A percentile compares a stretch with the other conserved stretches of the same genome.
Conservation (phyloP, 2,113 vertebrate species). For the Heteronetta atricapilla region DNA sequence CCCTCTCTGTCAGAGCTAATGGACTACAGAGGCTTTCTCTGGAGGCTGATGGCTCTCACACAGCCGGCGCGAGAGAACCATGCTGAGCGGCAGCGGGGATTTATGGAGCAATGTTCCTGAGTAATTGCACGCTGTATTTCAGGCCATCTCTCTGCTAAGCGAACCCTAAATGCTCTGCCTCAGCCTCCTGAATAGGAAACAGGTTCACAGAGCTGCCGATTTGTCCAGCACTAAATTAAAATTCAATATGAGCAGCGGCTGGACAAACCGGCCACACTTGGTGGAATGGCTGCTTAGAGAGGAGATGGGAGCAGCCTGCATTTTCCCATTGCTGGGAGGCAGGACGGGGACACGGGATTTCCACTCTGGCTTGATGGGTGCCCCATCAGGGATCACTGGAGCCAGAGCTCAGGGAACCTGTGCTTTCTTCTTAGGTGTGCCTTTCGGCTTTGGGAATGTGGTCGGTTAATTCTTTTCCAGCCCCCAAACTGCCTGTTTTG, state of each 20-base stretch:
- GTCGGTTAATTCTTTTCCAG: not conserved
- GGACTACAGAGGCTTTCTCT: not conserved
- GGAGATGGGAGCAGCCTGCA: not conserved
- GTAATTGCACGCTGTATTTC: not conserved
- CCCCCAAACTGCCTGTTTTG: not conserved
- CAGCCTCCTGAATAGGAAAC: not conserved
- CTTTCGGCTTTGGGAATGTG: not conserved
- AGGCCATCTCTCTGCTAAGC: not conserved
- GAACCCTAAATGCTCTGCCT: not conserved
- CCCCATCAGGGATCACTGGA: not conserved
- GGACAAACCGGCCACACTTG: not conserved
- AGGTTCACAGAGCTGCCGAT: not conserved
- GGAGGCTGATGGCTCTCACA: not conserved
- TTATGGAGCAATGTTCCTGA: not conserved
- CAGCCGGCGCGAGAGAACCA: rapidly evolving
- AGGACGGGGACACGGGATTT: not conserved
- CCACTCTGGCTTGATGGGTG: not conserved
- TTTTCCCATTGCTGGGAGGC: not conserved
- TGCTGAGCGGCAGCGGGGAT: not conserved
- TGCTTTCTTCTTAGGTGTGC: not conserved
- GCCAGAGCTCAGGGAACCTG: not conserved
- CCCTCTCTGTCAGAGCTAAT: not conserved
- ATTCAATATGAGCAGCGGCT: not conserved
- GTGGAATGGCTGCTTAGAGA: not conserved
- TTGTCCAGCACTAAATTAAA: not conserved